Percentiles rank a stretch among this genome's conserved stretches.
phyloP scores from a whole-genome alignment of 2,797 vertebrate genomes.

The Antennarius maculatus region DNA sequence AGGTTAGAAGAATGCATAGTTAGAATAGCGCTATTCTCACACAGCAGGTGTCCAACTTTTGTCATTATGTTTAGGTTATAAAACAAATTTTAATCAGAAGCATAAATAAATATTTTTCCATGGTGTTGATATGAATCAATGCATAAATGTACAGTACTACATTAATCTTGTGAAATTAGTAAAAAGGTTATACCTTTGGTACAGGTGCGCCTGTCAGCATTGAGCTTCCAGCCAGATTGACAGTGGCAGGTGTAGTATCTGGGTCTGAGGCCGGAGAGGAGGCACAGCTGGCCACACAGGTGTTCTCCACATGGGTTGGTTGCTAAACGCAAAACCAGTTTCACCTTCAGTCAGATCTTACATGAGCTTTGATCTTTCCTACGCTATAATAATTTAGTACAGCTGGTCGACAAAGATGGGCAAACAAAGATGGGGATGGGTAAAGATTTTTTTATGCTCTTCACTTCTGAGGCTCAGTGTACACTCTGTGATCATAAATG shows the following conservation, averaged over 20 bases:
- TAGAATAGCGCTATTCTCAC: too few species aligned
- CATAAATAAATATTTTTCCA: not conserved
- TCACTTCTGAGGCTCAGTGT: too few species aligned
- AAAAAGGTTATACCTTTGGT: constrained; percentile 81
- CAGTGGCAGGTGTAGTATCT: constrained; percentile 89
- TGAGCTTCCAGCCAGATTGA: constrained; percentile 91
- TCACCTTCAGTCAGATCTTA: constrained; percentile 24
- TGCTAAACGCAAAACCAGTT: constrained; percentile 71
- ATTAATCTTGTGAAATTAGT: not conserved
- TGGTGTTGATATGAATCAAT: not conserved
- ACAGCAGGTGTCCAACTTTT: not conserved
- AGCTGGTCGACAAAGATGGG: too few species aligned
- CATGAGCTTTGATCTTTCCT: not conserved
- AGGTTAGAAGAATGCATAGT: constrained; percentile 5
- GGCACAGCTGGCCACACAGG: constrained; percentile 89
- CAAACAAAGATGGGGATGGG: too few species aligned
- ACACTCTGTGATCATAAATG: too few species aligned
- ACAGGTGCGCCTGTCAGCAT: constrained; percentile 85
- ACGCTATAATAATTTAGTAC: not conserved
- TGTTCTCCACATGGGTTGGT: constrained; percentile 85
- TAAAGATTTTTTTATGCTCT: too few species aligned
- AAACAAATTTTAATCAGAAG: not conserved
- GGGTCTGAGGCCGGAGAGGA: constrained; percentile 86
- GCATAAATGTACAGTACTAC: not conserved
- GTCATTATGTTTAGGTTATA: too few species aligned